These are phyloP conservation scores for Trissonchulus latispiculum DNA, from an alignment of 2,888 invertebrate species.

Conservation along the genomic window DNA sequence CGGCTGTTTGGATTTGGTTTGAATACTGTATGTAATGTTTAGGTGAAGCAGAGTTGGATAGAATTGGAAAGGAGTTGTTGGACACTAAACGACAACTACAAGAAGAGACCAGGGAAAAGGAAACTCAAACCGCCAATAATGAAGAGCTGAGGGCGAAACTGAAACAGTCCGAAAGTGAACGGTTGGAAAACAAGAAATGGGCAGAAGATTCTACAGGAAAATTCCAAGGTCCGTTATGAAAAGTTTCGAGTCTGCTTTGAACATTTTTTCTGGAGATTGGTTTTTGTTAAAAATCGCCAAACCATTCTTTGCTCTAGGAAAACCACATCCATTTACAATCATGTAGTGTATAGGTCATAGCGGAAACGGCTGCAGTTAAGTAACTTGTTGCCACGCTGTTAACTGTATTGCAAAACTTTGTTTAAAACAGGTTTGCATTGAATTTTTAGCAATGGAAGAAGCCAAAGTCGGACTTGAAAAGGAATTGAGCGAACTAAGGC, in stretches of 20 bases:
- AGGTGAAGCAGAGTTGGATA: conserved; percentile 15
- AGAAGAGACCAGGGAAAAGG: conserved; percentile 12
- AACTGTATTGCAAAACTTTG: too few species aligned
- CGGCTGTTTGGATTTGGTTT: too few species aligned
- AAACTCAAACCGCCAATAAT: conserved; percentile 11
- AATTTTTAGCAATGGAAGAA: conserved; percentile 8
- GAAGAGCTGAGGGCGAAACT: conserved; percentile 9
- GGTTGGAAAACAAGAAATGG: conserved; percentile 11
- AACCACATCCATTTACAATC: too few species aligned
- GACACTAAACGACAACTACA: conserved; percentile 8
- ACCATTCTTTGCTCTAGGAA: too few species aligned
- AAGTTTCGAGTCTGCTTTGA: too few species aligned
- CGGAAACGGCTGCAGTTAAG: too few species aligned
- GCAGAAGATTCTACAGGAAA: not conserved
- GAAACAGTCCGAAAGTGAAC: conserved; percentile 11
- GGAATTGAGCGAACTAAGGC: not conserved
- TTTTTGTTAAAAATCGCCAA: too few species aligned
- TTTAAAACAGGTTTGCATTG: too few species aligned
- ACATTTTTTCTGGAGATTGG: too few species aligned
- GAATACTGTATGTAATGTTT: not conserved
- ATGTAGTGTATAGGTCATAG: too few species aligned
- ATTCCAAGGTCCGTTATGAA: conserved; percentile 8
- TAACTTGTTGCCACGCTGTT: too few species aligned
- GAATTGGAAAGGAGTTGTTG: not conserved
- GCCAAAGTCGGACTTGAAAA: conserved; percentile 13